Evolutionary conservation across 2,888 invertebrate genomes (phyloP), one percentile per base, ranked within the genome.

Genomic region (Agonopterix subpropinquella): DNA sequence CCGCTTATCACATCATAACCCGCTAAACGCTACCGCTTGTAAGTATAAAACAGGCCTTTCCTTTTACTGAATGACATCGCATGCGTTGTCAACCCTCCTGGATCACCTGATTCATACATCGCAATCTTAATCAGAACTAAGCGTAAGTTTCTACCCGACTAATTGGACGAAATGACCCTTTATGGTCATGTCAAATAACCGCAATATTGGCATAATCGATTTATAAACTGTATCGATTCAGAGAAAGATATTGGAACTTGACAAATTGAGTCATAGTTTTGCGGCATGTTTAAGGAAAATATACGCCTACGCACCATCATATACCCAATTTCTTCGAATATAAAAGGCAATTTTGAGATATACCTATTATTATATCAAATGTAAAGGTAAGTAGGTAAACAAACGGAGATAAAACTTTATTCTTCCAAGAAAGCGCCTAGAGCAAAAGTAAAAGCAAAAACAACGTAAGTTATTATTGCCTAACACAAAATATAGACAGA

Each of bases 141-240:
- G 59, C 52, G 53, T 54, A 50, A 50, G 51, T 52, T 61, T 57
- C 59, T 64, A 62, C 52, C 57, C 51, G 50, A 58, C 72, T 85
- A 83, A 85, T 85, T 85, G 84, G 82, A 70, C 53, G 54, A 79
- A 80, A 82, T 78, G 67, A 60, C 78, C 79, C 62, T 70, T 64
- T 76, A 65, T 66, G 80, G 43, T 52, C 57, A 63, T 66, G 65
- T 70, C 64, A 70, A 65, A 65, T 65, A 67, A 37, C 48, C 44
- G 9, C 44, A 44, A 18, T 55, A 57, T 39, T 9, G 28, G 28
- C 28, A 28, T 54, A 59, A 55, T 53, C 48, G 56, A 50, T 62
- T 61, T 52, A 54, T 58, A 60, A 41, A 46, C 58, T 53, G 53
- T 50, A 62, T 60, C 51, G 59, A 56, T 65, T 73, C 67, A 54